phyloP scores from a whole-genome alignment of 23 tunicate genomes.

The Ciona savignyi region DNA sequence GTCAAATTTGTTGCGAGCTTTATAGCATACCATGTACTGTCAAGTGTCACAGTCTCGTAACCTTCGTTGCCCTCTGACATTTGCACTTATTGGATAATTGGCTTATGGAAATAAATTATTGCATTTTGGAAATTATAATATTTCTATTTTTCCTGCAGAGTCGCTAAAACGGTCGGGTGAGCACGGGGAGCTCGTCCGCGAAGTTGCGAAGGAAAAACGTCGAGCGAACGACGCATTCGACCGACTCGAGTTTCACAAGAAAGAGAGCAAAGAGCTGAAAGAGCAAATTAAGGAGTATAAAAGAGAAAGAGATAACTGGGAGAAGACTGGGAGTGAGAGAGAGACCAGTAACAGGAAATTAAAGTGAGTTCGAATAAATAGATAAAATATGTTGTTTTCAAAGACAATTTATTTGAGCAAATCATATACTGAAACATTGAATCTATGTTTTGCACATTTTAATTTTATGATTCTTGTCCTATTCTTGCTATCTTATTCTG shows the following conservation, averaged over 20 bases:
- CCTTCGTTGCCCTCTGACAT: too few relatives aligned
- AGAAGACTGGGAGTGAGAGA: conserved; percentile 10
- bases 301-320: conserved; percentile 25
- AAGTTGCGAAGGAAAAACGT: conserved; percentile 51
- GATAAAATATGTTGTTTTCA: too few relatives aligned
- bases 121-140: background rate
- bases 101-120: background rate
- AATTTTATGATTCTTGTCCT: too few relatives aligned
- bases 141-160: conserved; percentile 9
- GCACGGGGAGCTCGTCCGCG: conserved; percentile 41
- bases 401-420: too few relatives aligned
- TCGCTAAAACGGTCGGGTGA: conserved; percentile 36
- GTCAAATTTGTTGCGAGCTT: too few relatives aligned
- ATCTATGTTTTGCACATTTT: too few relatives aligned
- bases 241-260: conserved; percentile 25
- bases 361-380: conserved; percentile 36
- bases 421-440: too few relatives aligned
- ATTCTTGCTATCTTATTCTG: too few relatives aligned
- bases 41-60: too few relatives aligned
- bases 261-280: conserved; percentile 12
- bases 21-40: too few relatives aligned
- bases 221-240: conserved; percentile 60
- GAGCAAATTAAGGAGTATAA: conserved; percentile 45
- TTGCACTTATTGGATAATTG: too few relatives aligned
- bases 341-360: conserved; percentile 43